Evolutionary conservation across 2,113 vertebrate genomes (phyloP).

Genomic region (Procapra przewalskii): DNA sequence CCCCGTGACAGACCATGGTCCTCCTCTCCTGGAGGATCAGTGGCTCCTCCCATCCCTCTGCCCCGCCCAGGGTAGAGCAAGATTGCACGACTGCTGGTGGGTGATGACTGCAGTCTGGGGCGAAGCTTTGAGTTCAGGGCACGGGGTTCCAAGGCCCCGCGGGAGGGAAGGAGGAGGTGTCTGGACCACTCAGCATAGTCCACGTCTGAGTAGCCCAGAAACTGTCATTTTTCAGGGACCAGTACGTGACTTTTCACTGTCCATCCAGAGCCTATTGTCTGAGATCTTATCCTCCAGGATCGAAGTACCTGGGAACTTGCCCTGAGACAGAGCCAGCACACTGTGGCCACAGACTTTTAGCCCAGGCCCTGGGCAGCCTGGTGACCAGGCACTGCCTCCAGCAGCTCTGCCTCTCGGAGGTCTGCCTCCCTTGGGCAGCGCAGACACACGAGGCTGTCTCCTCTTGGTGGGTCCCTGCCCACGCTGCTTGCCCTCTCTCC

Average conservation of each 20-base stretch:
- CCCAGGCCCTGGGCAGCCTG: too few relatives aligned
- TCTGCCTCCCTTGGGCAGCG: accelerated
- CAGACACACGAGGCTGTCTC: accelerated
- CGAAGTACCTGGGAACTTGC: background rate
- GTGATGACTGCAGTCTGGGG: accelerated
- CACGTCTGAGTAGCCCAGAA: accelerated
- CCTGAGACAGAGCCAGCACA: accelerated
- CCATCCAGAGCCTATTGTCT: background rate
- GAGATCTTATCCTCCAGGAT: background rate
- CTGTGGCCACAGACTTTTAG: accelerated
- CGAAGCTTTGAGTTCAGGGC: accelerated
- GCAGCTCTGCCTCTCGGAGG: accelerated
- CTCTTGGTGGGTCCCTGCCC: too few relatives aligned
- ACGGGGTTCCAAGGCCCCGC: accelerated
- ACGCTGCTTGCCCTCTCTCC: background rate
- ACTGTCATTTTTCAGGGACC: background rate
- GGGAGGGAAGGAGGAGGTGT: background rate
- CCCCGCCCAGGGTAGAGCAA: accelerated
- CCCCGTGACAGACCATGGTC: accelerated
- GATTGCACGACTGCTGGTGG: accelerated
- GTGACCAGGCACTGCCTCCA: background rate
- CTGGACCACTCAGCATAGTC: accelerated
- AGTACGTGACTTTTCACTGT: background rate
- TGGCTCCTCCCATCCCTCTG: background rate
- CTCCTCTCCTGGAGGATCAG: accelerated